Percentiles rank a stretch among this genome's conserved stretches.
These are phyloP conservation scores for Plectus sambesii DNA, from an alignment of 1,140 invertebrate genomes.

Conservation along the genomic window DNA sequence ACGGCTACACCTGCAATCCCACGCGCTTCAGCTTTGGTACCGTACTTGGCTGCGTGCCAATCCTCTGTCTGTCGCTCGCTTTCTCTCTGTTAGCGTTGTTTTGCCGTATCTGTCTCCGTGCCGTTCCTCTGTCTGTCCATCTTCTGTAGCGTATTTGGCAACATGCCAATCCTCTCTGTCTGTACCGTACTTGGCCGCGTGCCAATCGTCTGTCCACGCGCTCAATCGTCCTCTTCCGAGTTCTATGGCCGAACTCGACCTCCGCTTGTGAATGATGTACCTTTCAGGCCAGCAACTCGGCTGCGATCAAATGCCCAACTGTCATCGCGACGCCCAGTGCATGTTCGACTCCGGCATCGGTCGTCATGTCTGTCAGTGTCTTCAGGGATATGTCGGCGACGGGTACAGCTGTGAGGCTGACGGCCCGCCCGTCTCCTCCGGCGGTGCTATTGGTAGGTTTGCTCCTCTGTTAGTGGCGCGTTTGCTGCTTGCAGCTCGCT, in stretches of 20 bases:
- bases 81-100: conserved; percentile 3
- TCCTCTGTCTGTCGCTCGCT: conserved; percentile 15
- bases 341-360: conserved; percentile 52
- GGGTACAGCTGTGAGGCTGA: conserved; percentile 51
- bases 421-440: conserved; percentile 1
- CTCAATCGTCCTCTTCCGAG: conserved; percentile 1
- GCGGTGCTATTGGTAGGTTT: conserved; percentile 2
- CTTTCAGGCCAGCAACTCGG: conserved; percentile 16
- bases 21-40: conserved; percentile 31
- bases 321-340: conserved; percentile 60
- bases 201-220: background rate
- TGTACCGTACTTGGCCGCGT: background rate
- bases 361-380: conserved; percentile 60
- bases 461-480: too few relatives aligned
- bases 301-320: conserved; percentile 58
- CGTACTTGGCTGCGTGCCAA: conserved; percentile 9
- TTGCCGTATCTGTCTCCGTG: background rate
- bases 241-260: background rate
- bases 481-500: too few relatives aligned
- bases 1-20: conserved; percentile 57
- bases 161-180: too few relatives aligned
- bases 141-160: too few relatives aligned
- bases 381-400: conserved; percentile 62
- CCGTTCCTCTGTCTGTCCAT: conserved; percentile 1
- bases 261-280: background rate